Conservation (phyloP, 2,888 invertebrate species). For the Carterocephalus palaemon region DNA sequence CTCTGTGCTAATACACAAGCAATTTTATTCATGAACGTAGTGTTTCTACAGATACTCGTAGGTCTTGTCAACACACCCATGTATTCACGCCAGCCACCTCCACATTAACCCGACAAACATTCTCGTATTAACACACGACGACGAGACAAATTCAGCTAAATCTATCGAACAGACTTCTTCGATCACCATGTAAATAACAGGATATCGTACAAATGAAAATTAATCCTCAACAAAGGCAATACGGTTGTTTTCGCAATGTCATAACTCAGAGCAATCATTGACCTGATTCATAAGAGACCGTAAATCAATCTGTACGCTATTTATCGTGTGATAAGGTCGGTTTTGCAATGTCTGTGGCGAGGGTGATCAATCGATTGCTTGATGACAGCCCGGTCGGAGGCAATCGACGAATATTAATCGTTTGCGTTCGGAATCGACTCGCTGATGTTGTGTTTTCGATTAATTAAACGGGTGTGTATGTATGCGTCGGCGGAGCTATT, state of each 20-base stretch:
- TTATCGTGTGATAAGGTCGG: slow-evolving; percentile 25
- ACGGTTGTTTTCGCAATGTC: neutral
- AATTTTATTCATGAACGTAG: no score
- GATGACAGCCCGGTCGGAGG: slow-evolving; percentile 59
- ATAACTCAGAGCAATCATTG: slow-evolving; percentile 2
- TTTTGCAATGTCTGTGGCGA: slow-evolving; percentile 23
- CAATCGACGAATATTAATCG: slow-evolving; percentile 66
- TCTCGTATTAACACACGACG: slow-evolving; percentile 5
- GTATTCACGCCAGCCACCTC: neutral
- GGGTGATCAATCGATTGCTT: slow-evolving; percentile 54
- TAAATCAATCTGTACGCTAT: slow-evolving; percentile 26
- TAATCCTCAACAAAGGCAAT: neutral
- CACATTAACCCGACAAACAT: slow-evolving; percentile 3
- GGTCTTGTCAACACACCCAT: no score
- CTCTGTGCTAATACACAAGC: no score
- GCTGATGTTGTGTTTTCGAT: slow-evolving; percentile 28
- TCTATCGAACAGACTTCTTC: slow-evolving; percentile 2
- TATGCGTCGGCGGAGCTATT: slow-evolving; percentile 16
- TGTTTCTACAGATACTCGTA: no score
- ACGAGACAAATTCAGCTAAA: slow-evolving; percentile 2
- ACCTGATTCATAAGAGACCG: slow-evolving; percentile 1
- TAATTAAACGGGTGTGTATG: slow-evolving; percentile 12
- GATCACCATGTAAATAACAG: no score
- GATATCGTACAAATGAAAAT: no score
- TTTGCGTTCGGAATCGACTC: slow-evolving; percentile 46